Percentiles rank a stretch among this genome's conserved stretches.
Evolutionary conservation across 2,797 vertebrate genomes (phyloP).

Genomic region (Epinephelus awoara): DNA sequence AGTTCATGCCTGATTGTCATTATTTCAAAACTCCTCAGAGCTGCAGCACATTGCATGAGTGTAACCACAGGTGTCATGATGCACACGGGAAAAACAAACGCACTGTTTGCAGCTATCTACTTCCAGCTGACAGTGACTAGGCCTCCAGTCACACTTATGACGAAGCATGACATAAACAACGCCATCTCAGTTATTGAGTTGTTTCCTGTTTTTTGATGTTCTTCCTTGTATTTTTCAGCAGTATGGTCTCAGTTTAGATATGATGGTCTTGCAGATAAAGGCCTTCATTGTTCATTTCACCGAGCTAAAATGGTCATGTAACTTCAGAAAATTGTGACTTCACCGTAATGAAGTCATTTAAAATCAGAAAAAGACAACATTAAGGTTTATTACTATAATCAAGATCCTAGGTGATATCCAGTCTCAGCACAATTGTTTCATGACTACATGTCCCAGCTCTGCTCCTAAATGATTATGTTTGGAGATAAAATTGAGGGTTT

Average conservation of each 20-base stretch:
- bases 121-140: background rate
- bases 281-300: background rate
- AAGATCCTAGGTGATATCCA: conserved; percentile 12
- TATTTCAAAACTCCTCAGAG: background rate
- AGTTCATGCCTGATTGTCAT: background rate
- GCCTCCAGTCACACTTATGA: background rate
- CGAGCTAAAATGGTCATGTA: background rate
- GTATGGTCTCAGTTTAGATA: background rate
- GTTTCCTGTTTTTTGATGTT: background rate
- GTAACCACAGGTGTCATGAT: background rate
- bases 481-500: conserved; percentile 28
- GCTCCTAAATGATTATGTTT: conserved; percentile 30
- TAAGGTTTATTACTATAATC: conserved; percentile 24
- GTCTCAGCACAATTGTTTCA: conserved; percentile 21
- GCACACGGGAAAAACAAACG: background rate
- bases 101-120: background rate
- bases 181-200: background rate
- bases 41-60: background rate
- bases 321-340: background rate
- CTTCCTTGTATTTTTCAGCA: background rate
- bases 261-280: background rate
- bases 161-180: background rate
- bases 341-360: background rate
- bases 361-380: conserved; percentile 1
- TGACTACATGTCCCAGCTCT: conserved; percentile 16